These are phyloP conservation scores for Capromys pilorides DNA, from an alignment of 2,797 vertebrate species.

Conservation along the genomic window DNA sequence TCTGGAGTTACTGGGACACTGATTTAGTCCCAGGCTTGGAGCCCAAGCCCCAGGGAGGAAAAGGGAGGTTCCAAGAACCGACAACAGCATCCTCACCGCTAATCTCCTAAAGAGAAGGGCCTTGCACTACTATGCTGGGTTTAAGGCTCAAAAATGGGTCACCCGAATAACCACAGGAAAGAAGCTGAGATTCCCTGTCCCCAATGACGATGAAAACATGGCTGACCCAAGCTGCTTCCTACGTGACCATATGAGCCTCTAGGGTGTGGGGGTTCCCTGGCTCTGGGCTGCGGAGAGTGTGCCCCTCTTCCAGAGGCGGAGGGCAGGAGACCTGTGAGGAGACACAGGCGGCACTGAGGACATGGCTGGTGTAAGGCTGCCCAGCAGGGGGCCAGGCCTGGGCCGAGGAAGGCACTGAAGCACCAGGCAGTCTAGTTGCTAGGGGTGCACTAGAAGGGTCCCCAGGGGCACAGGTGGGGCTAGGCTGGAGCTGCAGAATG, in stretches of 20 bases:
- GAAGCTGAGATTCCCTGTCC: background rate
- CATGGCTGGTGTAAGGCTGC: conserved; percentile 63
- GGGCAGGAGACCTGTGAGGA: background rate
- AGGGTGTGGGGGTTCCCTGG: background rate
- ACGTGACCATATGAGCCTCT: background rate
- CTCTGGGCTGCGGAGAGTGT: background rate
- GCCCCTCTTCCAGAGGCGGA: background rate
- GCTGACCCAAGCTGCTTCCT: background rate
- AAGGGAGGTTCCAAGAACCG: background rate
- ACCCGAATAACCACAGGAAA: background rate
- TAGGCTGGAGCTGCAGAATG: conserved; percentile 1
- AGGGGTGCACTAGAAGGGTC: background rate
- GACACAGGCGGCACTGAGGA: conserved; percentile 38
- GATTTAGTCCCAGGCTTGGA: background rate
- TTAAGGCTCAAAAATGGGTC: conserved; percentile 66
- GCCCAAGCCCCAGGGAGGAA: background rate
- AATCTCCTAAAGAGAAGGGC: background rate
- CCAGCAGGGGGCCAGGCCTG: conserved; percentile 41
- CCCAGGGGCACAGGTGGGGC: background rate
- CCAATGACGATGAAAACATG: accelerated
- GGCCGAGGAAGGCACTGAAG: conserved; percentile 74
- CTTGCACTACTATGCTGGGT: background rate
- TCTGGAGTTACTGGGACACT: background rate
- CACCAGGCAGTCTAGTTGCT: conserved; percentile 1
- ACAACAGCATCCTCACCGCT: background rate